Conservation (phyloP, 2,888 invertebrate species). For the Dinocampus coccinellae region DNA sequence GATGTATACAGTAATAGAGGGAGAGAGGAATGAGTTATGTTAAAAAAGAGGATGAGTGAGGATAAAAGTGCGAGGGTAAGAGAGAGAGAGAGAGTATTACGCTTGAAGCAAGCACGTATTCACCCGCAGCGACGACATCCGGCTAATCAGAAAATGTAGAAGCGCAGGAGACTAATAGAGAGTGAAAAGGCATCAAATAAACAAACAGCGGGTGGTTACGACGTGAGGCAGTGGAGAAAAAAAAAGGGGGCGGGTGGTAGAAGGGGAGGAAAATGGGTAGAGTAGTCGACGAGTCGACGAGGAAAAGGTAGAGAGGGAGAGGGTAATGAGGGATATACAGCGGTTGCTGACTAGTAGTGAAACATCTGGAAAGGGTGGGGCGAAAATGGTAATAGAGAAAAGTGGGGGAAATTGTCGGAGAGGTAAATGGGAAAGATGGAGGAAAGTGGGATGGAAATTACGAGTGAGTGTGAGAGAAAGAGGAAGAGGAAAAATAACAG, state of each 20-base stretch:
- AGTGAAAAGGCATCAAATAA: constrained; percentile 70
- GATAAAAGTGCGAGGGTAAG: background rate
- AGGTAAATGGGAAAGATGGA: constrained; percentile 17
- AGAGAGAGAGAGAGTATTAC: constrained; percentile 20
- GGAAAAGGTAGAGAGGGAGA: too few relatives aligned
- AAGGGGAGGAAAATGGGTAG: too few relatives aligned
- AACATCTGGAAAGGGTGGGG: constrained; percentile 18
- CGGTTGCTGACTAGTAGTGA: constrained; percentile 15
- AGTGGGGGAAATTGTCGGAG: constrained; percentile 8
- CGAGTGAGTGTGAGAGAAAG: constrained; percentile 43
- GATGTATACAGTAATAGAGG: background rate
- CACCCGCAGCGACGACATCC: constrained; percentile 57
- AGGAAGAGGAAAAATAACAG: constrained; percentile 50
- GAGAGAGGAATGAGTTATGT: too few relatives aligned
- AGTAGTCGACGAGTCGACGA: too few relatives aligned
- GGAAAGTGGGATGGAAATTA: constrained; percentile 32
- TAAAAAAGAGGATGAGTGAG: too few relatives aligned
- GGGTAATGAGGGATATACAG: constrained; percentile 28
- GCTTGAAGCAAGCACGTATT: constrained; percentile 19
- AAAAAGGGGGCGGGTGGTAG: too few relatives aligned
- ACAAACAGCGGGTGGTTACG: constrained; percentile 62
- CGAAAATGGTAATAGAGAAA: constrained; percentile 20
- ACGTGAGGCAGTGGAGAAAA: constrained; percentile 33
- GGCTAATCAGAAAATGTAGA: constrained; percentile 68
- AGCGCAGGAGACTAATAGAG: constrained; percentile 67